Evolutionary conservation across 2,888 invertebrate species (phyloP).

Genomic region (Blomia tropicalis): DNA sequence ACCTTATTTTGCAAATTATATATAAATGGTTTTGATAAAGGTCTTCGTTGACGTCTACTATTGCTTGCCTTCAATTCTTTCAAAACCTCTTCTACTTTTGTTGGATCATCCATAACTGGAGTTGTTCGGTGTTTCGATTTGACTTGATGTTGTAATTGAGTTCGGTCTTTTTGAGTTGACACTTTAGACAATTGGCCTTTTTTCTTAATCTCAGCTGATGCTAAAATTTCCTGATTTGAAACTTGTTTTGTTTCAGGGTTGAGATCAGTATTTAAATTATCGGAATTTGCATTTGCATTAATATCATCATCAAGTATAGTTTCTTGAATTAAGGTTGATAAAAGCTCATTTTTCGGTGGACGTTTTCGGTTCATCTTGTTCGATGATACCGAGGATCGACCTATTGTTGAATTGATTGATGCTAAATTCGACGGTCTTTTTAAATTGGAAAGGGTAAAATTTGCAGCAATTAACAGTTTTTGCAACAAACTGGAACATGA

Average conservation of each 20-base stretch:
- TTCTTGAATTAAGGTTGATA: constrained; percentile 21
- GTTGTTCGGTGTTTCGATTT: background rate
- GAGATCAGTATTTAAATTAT: background rate
- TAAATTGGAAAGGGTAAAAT: constrained; percentile 2
- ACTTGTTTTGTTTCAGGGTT: no score
- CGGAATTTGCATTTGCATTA: background rate
- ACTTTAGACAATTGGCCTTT: background rate
- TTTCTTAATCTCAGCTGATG: background rate
- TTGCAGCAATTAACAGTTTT: constrained; percentile 21
- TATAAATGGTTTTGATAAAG: constrained; percentile 16
- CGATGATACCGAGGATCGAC: background rate
- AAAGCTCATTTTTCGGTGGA: constrained; percentile 15
- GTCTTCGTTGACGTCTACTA: constrained; percentile 13
- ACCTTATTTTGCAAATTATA: background rate
- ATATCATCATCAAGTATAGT: constrained; percentile 17
- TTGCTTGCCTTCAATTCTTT: constrained; percentile 18
- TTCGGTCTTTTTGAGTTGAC: background rate
- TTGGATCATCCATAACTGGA: constrained; percentile 15
- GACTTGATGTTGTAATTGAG: background rate
- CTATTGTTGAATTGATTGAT: background rate
- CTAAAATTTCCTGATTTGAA: background rate
- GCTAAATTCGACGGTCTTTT: constrained; percentile 15
- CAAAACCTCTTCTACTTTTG: constrained; percentile 22
- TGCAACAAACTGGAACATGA: background rate
- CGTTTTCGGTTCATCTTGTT: constrained; percentile 6